phyloP scores from a whole-genome alignment of 1,140 invertebrate species.

The Drepana arcuata region DNA sequence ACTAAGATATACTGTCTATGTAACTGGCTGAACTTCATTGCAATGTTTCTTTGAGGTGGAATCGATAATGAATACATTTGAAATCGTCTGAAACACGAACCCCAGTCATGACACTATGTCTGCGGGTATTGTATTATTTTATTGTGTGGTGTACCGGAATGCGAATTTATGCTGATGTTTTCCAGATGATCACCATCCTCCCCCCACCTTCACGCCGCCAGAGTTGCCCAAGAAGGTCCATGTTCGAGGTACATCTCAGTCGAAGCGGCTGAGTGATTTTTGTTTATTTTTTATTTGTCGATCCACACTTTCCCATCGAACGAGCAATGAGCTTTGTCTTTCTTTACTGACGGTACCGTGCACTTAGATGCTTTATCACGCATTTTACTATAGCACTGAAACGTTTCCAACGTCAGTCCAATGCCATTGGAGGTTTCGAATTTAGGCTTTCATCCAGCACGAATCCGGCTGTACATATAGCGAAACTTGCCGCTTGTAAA shows the following conservation, averaged over 20 bases:
- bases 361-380: constrained; percentile 67
- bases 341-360: constrained; percentile 36
- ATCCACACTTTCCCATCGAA: constrained; percentile 46
- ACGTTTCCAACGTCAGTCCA: constrained; percentile 21
- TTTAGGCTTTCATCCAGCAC: constrained; percentile 48
- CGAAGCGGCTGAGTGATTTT: constrained; percentile 55
- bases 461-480: too few relatives aligned
- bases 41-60: too few relatives aligned
- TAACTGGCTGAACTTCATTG: too few relatives aligned
- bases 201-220: constrained; percentile 95
- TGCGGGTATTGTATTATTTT: constrained; percentile 48
- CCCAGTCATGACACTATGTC: too few relatives aligned
- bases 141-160: constrained; percentile 70
- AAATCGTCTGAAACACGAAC: too few relatives aligned
- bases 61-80: constrained; percentile 33
- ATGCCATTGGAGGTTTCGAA: constrained; percentile 26
- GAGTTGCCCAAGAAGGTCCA: constrained; percentile 97
- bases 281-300: constrained; percentile 44
- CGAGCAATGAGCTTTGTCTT: constrained; percentile 54
- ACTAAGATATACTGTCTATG: too few relatives aligned
- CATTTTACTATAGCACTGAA: constrained; percentile 59
- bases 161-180: constrained; percentile 82
- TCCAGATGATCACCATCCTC: constrained; percentile 95
- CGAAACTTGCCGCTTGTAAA: too few relatives aligned
- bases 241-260: constrained; percentile 86